Evolutionary conservation across 2,888 invertebrate genomes (phyloP).

Genomic region (Tholera decimalis): DNA sequence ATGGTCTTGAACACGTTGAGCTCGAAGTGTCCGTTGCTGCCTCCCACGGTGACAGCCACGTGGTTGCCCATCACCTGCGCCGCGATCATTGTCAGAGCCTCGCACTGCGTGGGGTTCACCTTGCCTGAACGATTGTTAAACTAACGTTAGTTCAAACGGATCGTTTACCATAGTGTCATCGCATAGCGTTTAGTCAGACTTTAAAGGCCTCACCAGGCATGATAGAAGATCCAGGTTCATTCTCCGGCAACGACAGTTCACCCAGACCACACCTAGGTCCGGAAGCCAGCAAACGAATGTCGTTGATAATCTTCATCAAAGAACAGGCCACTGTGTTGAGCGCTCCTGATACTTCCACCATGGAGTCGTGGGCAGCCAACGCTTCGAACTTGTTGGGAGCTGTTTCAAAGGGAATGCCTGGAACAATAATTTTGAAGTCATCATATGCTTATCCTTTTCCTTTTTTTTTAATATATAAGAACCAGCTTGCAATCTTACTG

Average conservation of each 20-base stretch:
- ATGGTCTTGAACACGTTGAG: slow-evolving; percentile 99
- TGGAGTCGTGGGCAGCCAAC: slow-evolving; percentile 97
- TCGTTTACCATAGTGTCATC: not conserved
- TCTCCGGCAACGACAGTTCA: slow-evolving; percentile 98
- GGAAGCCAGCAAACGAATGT: slow-evolving; percentile 97
- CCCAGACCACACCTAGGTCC: slow-evolving; percentile 99
- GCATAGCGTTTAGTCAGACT: not conserved
- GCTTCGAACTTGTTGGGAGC: slow-evolving; percentile 99
- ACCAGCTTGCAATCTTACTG: too few relatives aligned
- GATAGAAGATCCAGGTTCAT: slow-evolving; percentile 99
- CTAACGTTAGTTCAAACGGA: not conserved
- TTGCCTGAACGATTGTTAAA: slow-evolving; percentile 92
- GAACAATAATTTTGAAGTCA: slow-evolving; percentile 5
- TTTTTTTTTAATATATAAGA: too few relatives aligned
- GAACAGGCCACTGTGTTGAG: slow-evolving; percentile 97
- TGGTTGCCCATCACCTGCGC: slow-evolving; percentile 99
- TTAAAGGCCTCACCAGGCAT: slow-evolving; percentile 96
- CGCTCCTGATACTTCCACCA: slow-evolving; percentile 98
- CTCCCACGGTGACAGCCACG: slow-evolving; percentile 97
- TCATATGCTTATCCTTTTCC: too few relatives aligned
- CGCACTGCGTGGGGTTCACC: slow-evolving; percentile 99
- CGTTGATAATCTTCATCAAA: slow-evolving; percentile 99
- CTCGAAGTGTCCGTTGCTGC: slow-evolving; percentile 99
- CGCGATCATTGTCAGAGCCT: slow-evolving; percentile 99
- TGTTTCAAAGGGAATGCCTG: slow-evolving; percentile 96